Evolutionary conservation across 2,797 vertebrate species (phyloP).

Genomic region (Astyanax mexicanus): DNA sequence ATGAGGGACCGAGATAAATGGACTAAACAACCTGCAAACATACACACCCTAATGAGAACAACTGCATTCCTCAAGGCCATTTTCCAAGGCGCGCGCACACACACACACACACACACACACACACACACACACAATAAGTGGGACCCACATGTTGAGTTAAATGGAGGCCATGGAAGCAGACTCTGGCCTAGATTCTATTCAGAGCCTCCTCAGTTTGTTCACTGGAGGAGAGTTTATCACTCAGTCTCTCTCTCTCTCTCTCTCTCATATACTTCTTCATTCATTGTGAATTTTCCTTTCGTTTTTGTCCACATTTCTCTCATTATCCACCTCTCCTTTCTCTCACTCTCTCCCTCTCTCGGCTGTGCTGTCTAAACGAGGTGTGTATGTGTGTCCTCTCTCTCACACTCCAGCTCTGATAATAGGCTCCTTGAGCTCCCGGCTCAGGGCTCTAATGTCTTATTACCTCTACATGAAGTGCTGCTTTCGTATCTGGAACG

Average conservation of each 20-base stretch:
- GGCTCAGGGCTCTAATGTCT: constrained; percentile 45
- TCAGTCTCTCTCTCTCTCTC: constrained; percentile 11
- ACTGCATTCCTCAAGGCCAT: constrained; percentile 47
- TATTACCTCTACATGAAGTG: constrained; percentile 52
- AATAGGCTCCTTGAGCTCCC: constrained; percentile 47
- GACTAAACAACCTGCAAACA: constrained; percentile 37
- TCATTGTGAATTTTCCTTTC: neutral
- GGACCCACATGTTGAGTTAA: constrained; percentile 49
- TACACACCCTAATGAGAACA: constrained; percentile 49
- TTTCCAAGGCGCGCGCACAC: constrained; percentile 8
- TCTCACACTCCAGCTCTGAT: constrained; percentile 40
- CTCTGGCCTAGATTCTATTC: constrained; percentile 65
- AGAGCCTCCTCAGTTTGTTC: constrained; percentile 40
- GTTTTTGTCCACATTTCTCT: constrained; percentile 23
- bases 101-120: neutral
- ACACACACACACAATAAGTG: constrained; percentile 25
- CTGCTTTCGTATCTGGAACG: constrained; percentile 39
- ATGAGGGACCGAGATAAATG: constrained; percentile 43
- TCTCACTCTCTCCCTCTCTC: neutral
- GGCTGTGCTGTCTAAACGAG: constrained; percentile 20
- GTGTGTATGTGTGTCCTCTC: constrained; percentile 21
- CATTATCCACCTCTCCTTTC: constrained; percentile 20
- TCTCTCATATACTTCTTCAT: neutral
- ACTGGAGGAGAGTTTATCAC: constrained; percentile 42
- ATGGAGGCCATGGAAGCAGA: constrained; percentile 44